Base-by-base conservation (phyloP, 2,888 invertebrate genomes). In the Minunthozetes semirufus region DNA sequence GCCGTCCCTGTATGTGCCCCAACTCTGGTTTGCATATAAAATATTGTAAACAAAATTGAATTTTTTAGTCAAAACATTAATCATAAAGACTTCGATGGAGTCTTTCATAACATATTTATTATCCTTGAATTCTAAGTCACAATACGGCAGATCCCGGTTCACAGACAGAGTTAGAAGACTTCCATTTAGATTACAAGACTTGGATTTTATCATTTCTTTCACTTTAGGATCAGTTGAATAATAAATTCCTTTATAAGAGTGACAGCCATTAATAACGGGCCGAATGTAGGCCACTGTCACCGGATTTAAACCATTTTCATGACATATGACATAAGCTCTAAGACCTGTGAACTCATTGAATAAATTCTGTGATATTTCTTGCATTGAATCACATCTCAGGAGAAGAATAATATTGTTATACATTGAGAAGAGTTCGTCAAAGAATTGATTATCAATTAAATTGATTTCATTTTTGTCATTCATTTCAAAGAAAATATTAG, bases 381-480 rank as follows among this genome's bases (percentile, higher is more conserved):
- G 38, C 0, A 42, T 2, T 66, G 19, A 38, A 4, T 66, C 19
- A 42, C 19, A 15, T 29, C 42, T n/a, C 3, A 66, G 1, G 1
- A 38, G 70, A 76, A 89, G 8, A 27, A 61, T 29, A 6, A 61
- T 27, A 27, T 61, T 61, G 15, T 11, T 15, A 61, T 27, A 27
- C 29, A 61, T 25, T 27, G 61, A 61, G 25, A 56, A 56, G 4
- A 25, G 17, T 1, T 56, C 6, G 5, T 56, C 13, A 17, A 22
- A 56, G 22, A 56, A 4, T 6, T 56, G 19, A 22, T 25, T 13
- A 25, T 19, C 1, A 56, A 56, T 25, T 9, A 25, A 19, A 56
- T 56, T 5, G 6, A 56, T 15, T 4, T 25, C 25, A 22, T 19
- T 22, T 4, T 5, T 6, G 6, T 4, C 6, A 22, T 5, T 56